Conservation (phyloP, 2,888 invertebrate species). For the Pseudolycoriella hygida region DNA sequence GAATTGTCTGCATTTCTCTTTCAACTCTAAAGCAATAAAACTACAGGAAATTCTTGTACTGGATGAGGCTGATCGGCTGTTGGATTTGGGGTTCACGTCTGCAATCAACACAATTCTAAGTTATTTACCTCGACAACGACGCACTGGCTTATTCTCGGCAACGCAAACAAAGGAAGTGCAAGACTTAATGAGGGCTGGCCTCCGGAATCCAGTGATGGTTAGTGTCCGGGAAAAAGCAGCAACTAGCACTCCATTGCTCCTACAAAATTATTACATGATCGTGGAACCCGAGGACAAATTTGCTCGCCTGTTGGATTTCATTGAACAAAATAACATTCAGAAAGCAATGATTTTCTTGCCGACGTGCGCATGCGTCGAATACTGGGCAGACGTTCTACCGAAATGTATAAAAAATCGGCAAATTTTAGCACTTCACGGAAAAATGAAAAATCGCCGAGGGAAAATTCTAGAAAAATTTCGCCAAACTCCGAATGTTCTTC, state of each 20-base stretch:
- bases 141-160: conserved; percentile 97
- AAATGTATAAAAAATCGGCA: conserved; percentile 34
- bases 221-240: conserved; percentile 74
- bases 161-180: conserved; percentile 92
- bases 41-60: conserved; percentile 79
- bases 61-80: conserved; percentile 90
- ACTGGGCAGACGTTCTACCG: conserved; percentile 57
- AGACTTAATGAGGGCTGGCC: conserved; percentile 78
- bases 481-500: conserved; percentile 45
- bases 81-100: conserved; percentile 81
- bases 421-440: conserved; percentile 78
- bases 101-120: conserved; percentile 76
- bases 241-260: conserved; percentile 49
- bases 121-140: conserved; percentile 77
- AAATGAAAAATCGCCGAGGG: conserved; percentile 78
- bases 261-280: conserved; percentile 65
- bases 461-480: conserved; percentile 72
- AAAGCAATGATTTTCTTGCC: conserved; percentile 76
- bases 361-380: conserved; percentile 92
- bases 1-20: conserved; percentile 3
- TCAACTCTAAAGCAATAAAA: no score
- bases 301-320: conserved; percentile 57
- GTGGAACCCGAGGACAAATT: conserved; percentile 68
- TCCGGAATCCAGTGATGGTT: conserved; percentile 82
- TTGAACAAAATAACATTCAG: conserved; percentile 36